Evolutionary conservation across 2,113 vertebrate species (phyloP), one percentile per base, ranked within the genome.

Genomic region (Petromus typicus): DNA sequence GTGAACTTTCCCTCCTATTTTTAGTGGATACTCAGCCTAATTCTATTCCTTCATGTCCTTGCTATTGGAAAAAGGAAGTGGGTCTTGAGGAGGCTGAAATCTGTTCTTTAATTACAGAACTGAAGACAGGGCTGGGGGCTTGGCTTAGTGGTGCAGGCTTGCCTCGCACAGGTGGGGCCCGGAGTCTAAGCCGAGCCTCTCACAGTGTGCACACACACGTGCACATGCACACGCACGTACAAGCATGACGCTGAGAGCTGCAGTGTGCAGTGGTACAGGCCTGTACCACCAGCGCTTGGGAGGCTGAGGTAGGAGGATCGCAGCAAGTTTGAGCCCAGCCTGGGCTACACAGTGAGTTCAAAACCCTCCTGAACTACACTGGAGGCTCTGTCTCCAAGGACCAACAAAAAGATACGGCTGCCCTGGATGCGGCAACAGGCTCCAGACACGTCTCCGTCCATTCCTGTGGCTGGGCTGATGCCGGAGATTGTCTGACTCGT

Each of bases 1-100:
- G 12, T 84, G 54, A 80, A 10, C 45, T 66, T 61, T 86, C 51
- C 57, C 94, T 67, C 23, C 59, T 79, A 86, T 67, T 95, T 95
- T 87, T 71, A 73, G 40, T 64, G 79, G n/a, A 16, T 78, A 1
- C 22, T 27, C 37, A 25, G 34, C 45, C 76, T 63, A 56, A 86
- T 82, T 78, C 45, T 66, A 1, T 90, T 78, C 6, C 71, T 88
- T 91, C 20, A 67, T 86, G 27, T 90, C 83, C 45, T 34, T 79
- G 9, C 10, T 59, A 45, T 32, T 34, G 76, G 63, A 25, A 64
- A 69, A 81, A 43, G 75, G n/a, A 51, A 66, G 45, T 48, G 73
- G 43, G 20, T 89, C 56, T 90, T 7, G 27, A 67, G 48, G 34
- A n/a, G n/a, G n/a, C 63, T 80, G 27, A 84, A 83, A 90, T 80